phyloP scores from a whole-genome alignment of 2,888 invertebrate species.

The Ormyrus labotus region DNA sequence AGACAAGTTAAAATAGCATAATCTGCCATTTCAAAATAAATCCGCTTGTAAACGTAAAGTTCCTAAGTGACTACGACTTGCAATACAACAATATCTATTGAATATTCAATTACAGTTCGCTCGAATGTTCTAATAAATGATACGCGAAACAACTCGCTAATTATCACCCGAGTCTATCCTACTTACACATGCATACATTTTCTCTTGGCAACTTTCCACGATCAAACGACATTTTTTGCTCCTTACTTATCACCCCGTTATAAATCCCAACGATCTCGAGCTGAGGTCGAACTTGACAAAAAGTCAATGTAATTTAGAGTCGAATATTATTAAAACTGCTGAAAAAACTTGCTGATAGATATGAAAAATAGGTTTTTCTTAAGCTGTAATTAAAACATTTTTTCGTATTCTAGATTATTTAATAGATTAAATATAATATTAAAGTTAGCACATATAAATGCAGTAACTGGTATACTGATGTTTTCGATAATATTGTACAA shows the following conservation, averaged over 20 bases:
- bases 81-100: constrained; percentile 31
- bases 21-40: not conserved
- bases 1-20: too few relatives aligned
- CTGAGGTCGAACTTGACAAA: too few relatives aligned
- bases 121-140: constrained; percentile 24
- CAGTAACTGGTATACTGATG: too few relatives aligned
- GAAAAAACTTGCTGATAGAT: too few relatives aligned
- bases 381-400: too few relatives aligned
- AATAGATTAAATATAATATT: too few relatives aligned
- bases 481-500: too few relatives aligned
- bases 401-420: too few relatives aligned
- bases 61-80: not conserved
- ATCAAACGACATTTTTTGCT: constrained; percentile 13
- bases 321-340: not conserved
- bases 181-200: constrained; percentile 4
- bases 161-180: constrained; percentile 16
- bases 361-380: too few relatives aligned
- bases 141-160: constrained; percentile 17
- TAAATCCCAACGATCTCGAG: constrained; percentile 9
- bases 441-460: too few relatives aligned
- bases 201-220: constrained; percentile 34
- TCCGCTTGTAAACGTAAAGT: constrained; percentile 4
- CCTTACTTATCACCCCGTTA: not conserved
- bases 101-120: constrained; percentile 26
- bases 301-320: not conserved